Base-by-base conservation (phyloP, 2,113 vertebrate species). In the Dicaeum eximium region DNA sequence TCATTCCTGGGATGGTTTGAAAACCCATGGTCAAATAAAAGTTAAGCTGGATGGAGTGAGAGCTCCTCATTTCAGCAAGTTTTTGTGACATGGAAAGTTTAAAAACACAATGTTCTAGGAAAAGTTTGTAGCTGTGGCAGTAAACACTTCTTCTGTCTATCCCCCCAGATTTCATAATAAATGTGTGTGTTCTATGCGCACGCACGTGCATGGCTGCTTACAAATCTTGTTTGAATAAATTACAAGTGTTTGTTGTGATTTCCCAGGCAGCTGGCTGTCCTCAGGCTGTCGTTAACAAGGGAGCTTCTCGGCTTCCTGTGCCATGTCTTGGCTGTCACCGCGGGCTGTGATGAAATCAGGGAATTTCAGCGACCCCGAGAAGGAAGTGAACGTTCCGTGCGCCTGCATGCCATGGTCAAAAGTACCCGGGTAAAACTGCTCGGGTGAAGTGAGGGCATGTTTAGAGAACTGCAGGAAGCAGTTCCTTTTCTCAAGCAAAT, bases 351-450 rank as follows among this genome's bases (percentile, higher is more conserved):
- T 69, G 94, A 96, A 97, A 96, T 93, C 60, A 81, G 94, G 95
- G 94, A 97, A 94, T 97, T 97, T 84, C 90, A 79, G 75, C 1
- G 4, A 69, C 80, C 77, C 1, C 0, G 24, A 57, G 79, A 62
- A 90, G 95, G 94, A 96, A 97, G 95, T 92, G 93, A 95, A 72
- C 2, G 1, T 79, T 88, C 40, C 50, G 80, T 69, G 45, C 56
- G 74, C 71, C 75, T 86, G 57, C 19, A 4, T 70, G 69, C 71
- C 56, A 0, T 6, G 10, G 40, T 18, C 75, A 80, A 9, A 94
- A 84, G 82, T 27, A 90, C 88, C 20, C 7, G 5, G 31, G 44
- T 90, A 56, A 40, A 80, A 58, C 1, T 15, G 30, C 1, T 31
- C 30, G 27, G 23, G 53, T 35, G 27, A n/a, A 13, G 13, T 3